Evolutionary conservation across 2,113 vertebrate genomes (phyloP).

Genomic region (Bufo bufo): DNA sequence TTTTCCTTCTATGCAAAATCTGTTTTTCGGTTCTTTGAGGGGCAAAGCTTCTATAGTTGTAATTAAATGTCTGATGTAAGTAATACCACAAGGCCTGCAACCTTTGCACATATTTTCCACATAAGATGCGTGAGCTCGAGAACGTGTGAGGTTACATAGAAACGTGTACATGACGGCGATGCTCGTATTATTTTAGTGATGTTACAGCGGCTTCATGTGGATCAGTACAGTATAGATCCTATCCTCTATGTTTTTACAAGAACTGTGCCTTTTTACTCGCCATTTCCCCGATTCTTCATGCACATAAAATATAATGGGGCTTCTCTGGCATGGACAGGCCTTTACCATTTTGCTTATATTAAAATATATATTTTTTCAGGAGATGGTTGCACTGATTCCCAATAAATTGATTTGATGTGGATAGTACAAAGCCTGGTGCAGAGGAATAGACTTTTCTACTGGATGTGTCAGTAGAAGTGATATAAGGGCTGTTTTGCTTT

Average conservation of each 20-base stretch:
- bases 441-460: slow-evolving; percentile 4
- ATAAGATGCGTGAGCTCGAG: neutral
- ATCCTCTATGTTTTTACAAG: slow-evolving; percentile 51
- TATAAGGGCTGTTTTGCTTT: slow-evolving; percentile 32
- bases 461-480: slow-evolving; percentile 12
- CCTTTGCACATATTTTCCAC: slow-evolving; percentile 72
- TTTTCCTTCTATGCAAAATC: slow-evolving; percentile 60
- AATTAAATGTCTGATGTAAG: slow-evolving; percentile 63
- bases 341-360: slow-evolving; percentile 9
- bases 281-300: neutral
- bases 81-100: slow-evolving; percentile 65
- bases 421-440: neutral
- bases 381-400: slow-evolving; percentile 49
- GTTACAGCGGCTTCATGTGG: neutral
- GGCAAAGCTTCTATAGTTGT: slow-evolving; percentile 76
- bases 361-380: slow-evolving; percentile 7
- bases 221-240: neutral
- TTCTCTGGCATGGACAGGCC: slow-evolving; percentile 1
- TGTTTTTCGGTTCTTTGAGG: slow-evolving; percentile 61
- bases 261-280: slow-evolving; percentile 46
- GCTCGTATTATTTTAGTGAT: slow-evolving; percentile 1
- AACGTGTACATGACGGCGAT: neutral
- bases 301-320: slow-evolving; percentile 29
- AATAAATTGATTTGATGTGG: neutral
- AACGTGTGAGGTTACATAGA: neutral